A percentile compares a stretch with the other conserved stretches of the same genome.
Conservation (phyloP, 2,888 invertebrate genomes). For the Archaeoteleia sp. region DNA sequence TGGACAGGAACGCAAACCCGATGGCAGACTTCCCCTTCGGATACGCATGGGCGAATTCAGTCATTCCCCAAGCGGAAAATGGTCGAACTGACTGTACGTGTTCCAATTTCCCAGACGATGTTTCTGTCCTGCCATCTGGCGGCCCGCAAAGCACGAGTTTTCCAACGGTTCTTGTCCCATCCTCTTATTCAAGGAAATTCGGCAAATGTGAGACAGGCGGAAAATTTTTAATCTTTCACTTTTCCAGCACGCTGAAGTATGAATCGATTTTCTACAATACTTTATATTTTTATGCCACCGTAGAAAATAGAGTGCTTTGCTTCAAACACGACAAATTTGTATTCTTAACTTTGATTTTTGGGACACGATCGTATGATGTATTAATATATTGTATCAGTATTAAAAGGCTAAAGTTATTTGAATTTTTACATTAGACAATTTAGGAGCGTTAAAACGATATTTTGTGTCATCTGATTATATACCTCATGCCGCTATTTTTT, state of each 20-base stretch:
- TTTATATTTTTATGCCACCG: no score
- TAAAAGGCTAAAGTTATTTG: no score
- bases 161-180: constrained; percentile 47
- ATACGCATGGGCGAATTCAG: constrained; percentile 54
- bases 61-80: constrained; percentile 59
- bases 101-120: constrained; percentile 68
- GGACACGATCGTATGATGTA: no score
- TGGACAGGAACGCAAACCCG: constrained; percentile 35
- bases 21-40: constrained; percentile 42
- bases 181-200: constrained; percentile 30
- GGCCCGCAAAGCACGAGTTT: constrained; percentile 62
- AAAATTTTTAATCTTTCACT: constrained; percentile 19
- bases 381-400: no score
- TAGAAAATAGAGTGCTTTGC: no score
- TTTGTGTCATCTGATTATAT: no score
- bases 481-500: no score
- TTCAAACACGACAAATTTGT: no score
- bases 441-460: no score
- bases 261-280: no score
- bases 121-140: constrained; percentile 68
- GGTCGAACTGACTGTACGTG: constrained; percentile 59
- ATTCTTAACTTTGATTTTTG: no score
- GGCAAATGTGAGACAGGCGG: constrained; percentile 21
- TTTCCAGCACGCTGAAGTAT: neutral
- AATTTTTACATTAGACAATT: no score